Evolutionary conservation across 2,797 vertebrate genomes (phyloP).

Genomic region (Champsocephalus gunnari): DNA sequence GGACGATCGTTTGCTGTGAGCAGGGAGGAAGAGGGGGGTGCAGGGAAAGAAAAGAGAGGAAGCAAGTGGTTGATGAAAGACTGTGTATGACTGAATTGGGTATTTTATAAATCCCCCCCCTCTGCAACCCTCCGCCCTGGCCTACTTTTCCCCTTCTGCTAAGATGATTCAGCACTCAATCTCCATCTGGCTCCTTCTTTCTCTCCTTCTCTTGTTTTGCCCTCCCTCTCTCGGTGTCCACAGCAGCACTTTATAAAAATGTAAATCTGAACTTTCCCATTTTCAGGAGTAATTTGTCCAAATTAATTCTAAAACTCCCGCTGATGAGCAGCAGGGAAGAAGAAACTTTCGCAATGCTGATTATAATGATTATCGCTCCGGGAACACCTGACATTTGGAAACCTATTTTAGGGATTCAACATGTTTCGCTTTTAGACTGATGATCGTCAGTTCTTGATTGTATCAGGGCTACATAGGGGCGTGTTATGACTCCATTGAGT

Average conservation of each 20-base stretch:
- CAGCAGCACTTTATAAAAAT: slow-evolving; percentile 36
- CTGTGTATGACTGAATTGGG: slow-evolving; percentile 60
- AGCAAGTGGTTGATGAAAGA: slow-evolving; percentile 69
- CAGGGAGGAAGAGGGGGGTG: slow-evolving; percentile 30
- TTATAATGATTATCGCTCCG: slow-evolving; percentile 25
- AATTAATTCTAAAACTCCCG: slow-evolving; percentile 45
- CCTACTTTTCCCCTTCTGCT: slow-evolving; percentile 64
- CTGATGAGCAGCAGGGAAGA: slow-evolving; percentile 36
- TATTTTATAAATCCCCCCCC: slow-evolving; percentile 58
- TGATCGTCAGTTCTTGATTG: slow-evolving; percentile 17
- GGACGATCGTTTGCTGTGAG: slow-evolving; percentile 66
- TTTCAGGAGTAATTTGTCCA: slow-evolving; percentile 47
- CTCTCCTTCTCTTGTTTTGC: slow-evolving; percentile 31
- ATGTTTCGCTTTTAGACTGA: slow-evolving; percentile 21
- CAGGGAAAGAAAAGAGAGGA: slow-evolving; percentile 53
- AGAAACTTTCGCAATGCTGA: slow-evolving; percentile 43
- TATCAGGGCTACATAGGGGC: not conserved
- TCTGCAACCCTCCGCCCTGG: slow-evolving; percentile 52
- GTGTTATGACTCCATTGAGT: slow-evolving; percentile 16
- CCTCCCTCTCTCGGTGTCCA: slow-evolving; percentile 28
- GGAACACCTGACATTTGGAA: slow-evolving; percentile 36
- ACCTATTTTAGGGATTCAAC: slow-evolving; percentile 9
- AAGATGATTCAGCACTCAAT: slow-evolving; percentile 72
- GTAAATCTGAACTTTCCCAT: slow-evolving; percentile 38
- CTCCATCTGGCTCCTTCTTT: slow-evolving; percentile 28